phyloP scores from a whole-genome alignment of 2,797 vertebrate genomes.

The Scolopax rusticola region DNA sequence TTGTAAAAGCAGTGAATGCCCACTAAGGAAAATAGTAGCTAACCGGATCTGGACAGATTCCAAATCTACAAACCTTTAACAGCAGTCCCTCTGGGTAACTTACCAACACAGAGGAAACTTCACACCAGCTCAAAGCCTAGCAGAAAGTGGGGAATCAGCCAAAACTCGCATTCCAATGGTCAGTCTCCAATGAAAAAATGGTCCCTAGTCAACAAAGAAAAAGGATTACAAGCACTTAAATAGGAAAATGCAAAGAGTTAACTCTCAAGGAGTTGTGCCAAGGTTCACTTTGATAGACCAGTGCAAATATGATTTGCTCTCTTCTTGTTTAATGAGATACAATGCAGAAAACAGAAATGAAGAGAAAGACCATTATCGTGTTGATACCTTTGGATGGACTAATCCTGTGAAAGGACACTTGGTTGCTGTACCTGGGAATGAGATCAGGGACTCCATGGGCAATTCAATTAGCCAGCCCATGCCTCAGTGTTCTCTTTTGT shows the following conservation, averaged over 20 bases:
- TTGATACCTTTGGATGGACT: neutral
- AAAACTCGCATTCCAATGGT: conserved; percentile 34
- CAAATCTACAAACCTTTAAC: conserved; percentile 37
- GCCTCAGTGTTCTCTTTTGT: neutral
- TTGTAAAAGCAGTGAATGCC: conserved; percentile 54
- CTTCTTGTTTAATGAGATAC: neutral
- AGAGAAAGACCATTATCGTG: neutral
- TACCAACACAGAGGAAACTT: conserved; percentile 46
- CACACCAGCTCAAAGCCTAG: conserved; percentile 17
- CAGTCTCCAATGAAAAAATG: conserved; percentile 30
- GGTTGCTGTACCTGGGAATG: neutral
- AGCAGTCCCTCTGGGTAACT: conserved; percentile 41
- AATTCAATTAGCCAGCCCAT: neutral
- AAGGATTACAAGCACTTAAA: neutral
- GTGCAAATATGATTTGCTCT: neutral
- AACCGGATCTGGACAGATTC: conserved; percentile 46
- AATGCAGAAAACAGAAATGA: neutral
- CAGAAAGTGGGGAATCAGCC: conserved; percentile 16
- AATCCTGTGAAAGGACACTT: neutral
- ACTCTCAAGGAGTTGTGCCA: neutral
- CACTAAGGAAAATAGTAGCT: conserved; percentile 30
- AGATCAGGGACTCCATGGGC: neutral
- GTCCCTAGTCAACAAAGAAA: conserved; percentile 6
- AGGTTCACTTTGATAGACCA: neutral
- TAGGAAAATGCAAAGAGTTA: conserved; percentile 11